These are phyloP conservation scores for Amphimallon solstitiale DNA, from an alignment of 2,888 invertebrate genomes.

Conservation along the genomic window DNA sequence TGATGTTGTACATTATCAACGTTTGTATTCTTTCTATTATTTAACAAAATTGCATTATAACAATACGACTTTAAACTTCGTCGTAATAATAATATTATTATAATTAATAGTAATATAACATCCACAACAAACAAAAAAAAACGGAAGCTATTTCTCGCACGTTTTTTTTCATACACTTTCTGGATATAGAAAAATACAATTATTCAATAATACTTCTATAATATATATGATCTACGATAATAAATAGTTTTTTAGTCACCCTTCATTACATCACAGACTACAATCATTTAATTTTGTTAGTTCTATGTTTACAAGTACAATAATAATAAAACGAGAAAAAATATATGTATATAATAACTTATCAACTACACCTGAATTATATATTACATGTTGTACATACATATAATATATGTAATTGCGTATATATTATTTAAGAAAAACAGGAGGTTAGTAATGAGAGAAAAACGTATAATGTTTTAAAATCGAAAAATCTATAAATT, in stretches of 20 bases:
- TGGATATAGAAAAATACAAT: constrained; percentile 59
- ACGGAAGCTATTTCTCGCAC: constrained; percentile 54
- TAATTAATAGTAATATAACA: constrained; percentile 38
- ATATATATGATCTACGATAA: constrained; percentile 56
- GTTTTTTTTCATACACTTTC: constrained; percentile 37
- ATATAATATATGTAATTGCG: constrained; percentile 20
- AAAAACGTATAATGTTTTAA: constrained; percentile 38
- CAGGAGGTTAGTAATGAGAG: constrained; percentile 43
- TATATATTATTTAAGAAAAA: constrained; percentile 38
- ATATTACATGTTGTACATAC: constrained; percentile 20
- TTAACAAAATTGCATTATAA: constrained; percentile 38
- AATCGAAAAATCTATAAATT: constrained; percentile 40
- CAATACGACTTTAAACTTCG: constrained; percentile 39
- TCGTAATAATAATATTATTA: constrained; percentile 29
- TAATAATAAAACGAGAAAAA: constrained; percentile 42
- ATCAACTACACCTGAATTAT: constrained; percentile 39
- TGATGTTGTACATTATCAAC: constrained; percentile 57
- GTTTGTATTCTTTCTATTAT: constrained; percentile 39
- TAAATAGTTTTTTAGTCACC: constrained; percentile 63
- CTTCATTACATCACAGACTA: constrained; percentile 64
- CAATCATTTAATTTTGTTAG: constrained; percentile 57
- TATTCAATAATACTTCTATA: constrained; percentile 57
- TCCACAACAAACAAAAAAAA: constrained; percentile 52
- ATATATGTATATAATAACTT: constrained; percentile 29
- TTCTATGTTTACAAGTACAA: constrained; percentile 42